phyloP scores from a whole-genome alignment of 2,888 invertebrate species.

The Trissonchulus latispiculum region DNA sequence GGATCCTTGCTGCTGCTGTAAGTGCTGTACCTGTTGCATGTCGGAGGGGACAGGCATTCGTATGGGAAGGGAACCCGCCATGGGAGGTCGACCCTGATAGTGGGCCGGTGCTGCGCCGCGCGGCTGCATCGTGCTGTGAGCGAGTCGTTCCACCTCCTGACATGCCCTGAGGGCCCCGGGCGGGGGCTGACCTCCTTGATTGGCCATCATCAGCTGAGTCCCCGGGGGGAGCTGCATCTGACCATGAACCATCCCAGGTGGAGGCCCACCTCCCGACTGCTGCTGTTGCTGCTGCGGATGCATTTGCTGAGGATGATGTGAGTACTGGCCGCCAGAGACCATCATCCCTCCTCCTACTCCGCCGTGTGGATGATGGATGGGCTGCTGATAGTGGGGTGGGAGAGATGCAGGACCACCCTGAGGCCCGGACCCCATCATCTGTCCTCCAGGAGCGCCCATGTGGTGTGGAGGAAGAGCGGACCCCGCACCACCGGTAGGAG shows the following conservation, averaged over 20 bases:
- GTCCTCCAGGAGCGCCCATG: constrained; percentile 11
- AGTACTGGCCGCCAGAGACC: constrained; percentile 53
- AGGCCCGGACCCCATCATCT: constrained; percentile 28
- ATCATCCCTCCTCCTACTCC: constrained; percentile 88
- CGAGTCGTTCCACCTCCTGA: neutral
- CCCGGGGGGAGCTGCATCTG: too few relatives aligned
- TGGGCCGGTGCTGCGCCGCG: neutral
- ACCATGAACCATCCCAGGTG: too few relatives aligned
- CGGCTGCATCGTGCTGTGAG: neutral
- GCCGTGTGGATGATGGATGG: too few relatives aligned
- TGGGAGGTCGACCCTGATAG: neutral
- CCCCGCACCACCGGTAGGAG: constrained; percentile 22
- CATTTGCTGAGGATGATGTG: constrained; percentile 26
- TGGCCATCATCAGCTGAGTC: too few relatives aligned
- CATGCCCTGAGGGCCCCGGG: neutral
- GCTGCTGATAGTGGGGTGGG: too few relatives aligned
- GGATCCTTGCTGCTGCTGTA: too few relatives aligned
- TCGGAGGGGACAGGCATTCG: too few relatives aligned
- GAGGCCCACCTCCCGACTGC: neutral
- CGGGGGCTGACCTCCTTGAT: neutral
- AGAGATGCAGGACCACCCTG: constrained; percentile 47
- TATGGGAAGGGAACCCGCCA: neutral
- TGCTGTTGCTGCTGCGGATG: neutral
- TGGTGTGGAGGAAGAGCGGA: neutral
- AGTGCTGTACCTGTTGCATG: too few relatives aligned